Conservation (phyloP, 2,888 invertebrate genomes). For the Mythimna pallens region DNA sequence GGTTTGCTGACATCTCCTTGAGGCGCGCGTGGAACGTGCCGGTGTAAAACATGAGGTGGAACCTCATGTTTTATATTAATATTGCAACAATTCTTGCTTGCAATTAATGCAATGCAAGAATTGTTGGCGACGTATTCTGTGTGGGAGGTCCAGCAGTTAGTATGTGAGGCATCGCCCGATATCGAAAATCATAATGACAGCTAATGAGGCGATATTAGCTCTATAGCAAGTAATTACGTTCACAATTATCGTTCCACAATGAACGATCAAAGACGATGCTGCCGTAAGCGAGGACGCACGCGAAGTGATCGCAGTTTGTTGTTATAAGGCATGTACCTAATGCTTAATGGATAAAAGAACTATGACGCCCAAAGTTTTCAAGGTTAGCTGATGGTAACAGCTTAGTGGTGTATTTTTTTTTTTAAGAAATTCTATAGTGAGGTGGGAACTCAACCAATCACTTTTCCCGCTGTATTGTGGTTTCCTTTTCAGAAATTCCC, state of each 20-base stretch:
- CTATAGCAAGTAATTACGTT: neutral
- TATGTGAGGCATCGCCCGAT: neutral
- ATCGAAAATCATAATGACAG: conserved; percentile 4
- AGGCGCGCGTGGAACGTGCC: too few relatives aligned
- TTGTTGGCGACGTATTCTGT: neutral
- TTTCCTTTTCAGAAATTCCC: too few relatives aligned
- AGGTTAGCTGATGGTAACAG: too few relatives aligned
- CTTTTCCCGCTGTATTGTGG: too few relatives aligned
- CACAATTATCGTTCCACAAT: conserved; percentile 7
- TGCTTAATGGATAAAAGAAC: neutral
- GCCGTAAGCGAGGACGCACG: neutral
- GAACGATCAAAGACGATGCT: neutral
- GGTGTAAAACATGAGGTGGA: too few relatives aligned
- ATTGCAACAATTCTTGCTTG: too few relatives aligned
- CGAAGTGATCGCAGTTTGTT: neutral
- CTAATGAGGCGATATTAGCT: conserved; percentile 2
- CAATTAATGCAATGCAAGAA: too few relatives aligned
- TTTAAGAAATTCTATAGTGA: too few relatives aligned
- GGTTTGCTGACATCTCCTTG: too few relatives aligned
- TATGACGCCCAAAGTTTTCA: neutral
- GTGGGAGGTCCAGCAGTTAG: conserved; percentile 22
- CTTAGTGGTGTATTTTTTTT: too few relatives aligned
- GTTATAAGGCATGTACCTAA: neutral
- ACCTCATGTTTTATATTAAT: too few relatives aligned
- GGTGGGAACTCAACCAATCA: too few relatives aligned